Evolutionary conservation across 1,140 invertebrate species (phyloP), one percentile per base, ranked within the genome.

Genomic region (Bombyx mori): DNA sequence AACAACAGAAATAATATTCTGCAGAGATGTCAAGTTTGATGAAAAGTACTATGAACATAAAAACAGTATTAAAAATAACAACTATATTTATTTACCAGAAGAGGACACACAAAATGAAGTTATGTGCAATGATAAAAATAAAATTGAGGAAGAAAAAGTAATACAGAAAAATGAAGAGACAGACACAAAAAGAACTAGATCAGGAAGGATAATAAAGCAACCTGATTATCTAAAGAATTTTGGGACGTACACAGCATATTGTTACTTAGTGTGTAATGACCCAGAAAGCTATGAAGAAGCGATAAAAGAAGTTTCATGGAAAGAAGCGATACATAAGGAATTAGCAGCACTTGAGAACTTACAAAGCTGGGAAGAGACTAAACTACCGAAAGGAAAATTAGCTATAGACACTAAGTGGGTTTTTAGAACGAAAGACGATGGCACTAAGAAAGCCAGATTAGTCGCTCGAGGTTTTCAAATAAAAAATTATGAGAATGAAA

Each of bases 361-460:
- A 3, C 10, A 48, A 6, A 48, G 10, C 10, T 9, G 47, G 9
- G 18, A 12, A 12, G 47, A 48, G 9, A 6, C 47, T 57, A 56
- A 60, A 43, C 49, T 44, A 7, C 57, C 66, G 22, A 57, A 54
- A 22, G 53, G 62, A 45, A 65, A 68, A 51, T 65, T 57, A 22
- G 56, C 65, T 35, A 60, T 65, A 50, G 75, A 51, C 64, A 69
- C 52, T 7, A 70, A 56, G 26, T 64, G 63, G 69, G 61, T 62
- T 54, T 64, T 51, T 57, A 76, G 52, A 56, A 63, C 42, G 52
- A 70, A 74, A 73, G 58, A 48, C 64, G 8, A 71, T 74, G 54
- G 61, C 65, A 52, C 49, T 44, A 65, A 63, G 49, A 69, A 69
- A 62, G 60, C 64, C 4, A 63, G 64, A 35, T 57, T 68, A 58